phyloP scores from a whole-genome alignment of 2,888 invertebrate genomes.

The Liodrosophila aerea region DNA sequence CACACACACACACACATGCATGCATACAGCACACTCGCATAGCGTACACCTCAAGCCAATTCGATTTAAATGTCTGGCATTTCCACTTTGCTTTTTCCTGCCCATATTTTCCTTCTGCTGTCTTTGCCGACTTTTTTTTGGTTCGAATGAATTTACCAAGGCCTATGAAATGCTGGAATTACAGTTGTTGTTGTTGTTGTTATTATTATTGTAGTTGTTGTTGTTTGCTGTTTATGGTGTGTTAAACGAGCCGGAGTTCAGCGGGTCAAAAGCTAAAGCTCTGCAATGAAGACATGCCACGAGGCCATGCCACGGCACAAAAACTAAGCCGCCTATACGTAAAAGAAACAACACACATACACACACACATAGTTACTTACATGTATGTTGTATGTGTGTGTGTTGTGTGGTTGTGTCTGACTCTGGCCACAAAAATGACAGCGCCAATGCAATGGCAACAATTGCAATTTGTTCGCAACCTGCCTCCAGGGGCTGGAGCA shows the following conservation, averaged over 20 bases:
- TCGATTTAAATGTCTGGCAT: slow-evolving; percentile 77
- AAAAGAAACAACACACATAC: slow-evolving; percentile 20
- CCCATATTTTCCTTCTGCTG: slow-evolving; percentile 56
- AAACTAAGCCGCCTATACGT: slow-evolving; percentile 51
- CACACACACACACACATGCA: slow-evolving; percentile 9
- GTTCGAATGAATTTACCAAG: slow-evolving; percentile 22
- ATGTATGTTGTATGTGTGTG: not conserved
- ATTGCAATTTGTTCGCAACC: slow-evolving; percentile 83
- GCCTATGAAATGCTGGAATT: slow-evolving; percentile 38
- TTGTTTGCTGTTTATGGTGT: slow-evolving; percentile 62
- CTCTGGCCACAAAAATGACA: slow-evolving; percentile 77
- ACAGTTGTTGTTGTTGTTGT: slow-evolving; percentile 12
- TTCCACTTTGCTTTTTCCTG: slow-evolving; percentile 74
- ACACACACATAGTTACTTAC: not conserved
- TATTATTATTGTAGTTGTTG: slow-evolving; percentile 19
- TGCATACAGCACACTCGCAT: not conserved
- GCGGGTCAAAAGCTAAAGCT: slow-evolving; percentile 61
- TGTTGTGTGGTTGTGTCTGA: slow-evolving; percentile 10
- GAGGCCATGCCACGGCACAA: slow-evolving; percentile 44
- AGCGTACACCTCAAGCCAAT: slow-evolving; percentile 66
- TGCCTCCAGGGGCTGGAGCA: slow-evolving; percentile 60
- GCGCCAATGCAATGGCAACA: slow-evolving; percentile 80
- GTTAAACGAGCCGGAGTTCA: slow-evolving; percentile 68
- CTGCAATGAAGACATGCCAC: slow-evolving; percentile 61
- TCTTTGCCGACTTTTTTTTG: slow-evolving; percentile 18